Evolutionary conservation across 2,888 invertebrate genomes (phyloP).

Genomic region (Branchellion lobata): DNA sequence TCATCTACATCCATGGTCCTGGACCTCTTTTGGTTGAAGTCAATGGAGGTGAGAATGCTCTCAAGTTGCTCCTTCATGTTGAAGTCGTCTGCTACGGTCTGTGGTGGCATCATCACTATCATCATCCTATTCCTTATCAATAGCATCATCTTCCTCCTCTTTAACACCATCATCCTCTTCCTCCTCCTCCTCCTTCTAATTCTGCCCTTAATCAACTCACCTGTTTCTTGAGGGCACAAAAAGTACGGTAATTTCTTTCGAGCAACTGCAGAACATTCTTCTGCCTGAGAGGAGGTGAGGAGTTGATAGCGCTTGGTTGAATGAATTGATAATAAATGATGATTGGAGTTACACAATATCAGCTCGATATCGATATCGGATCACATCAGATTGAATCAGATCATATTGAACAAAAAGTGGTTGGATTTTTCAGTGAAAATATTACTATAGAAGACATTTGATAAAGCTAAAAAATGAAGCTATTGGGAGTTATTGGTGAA

Average conservation of each 20-base stretch:
- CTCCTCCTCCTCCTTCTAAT: too few species aligned
- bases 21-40: conserved; percentile 78
- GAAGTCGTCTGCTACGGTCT: conserved; percentile 75
- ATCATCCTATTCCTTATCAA: too few species aligned
- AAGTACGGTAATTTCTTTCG: conserved; percentile 85
- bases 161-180: too few species aligned
- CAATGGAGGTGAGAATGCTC: conserved; percentile 71
- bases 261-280: conserved; percentile 77
- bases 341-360: too few species aligned
- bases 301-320: too few species aligned
- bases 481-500: too few species aligned
- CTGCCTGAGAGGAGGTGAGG: conserved; percentile 54
- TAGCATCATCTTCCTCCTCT: too few species aligned
- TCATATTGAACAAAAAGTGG: too few species aligned
- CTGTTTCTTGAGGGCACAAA: conserved; percentile 82
- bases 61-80: conserved; percentile 79
- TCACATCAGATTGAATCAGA: too few species aligned
- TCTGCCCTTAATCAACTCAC: too few species aligned
- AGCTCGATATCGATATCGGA: too few species aligned
- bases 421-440: background rate
- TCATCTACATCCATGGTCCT: conserved; percentile 94
- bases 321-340: too few species aligned
- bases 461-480: background rate
- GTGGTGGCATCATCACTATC: conserved; percentile 25
- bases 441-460: background rate